Evolutionary conservation across 2,797 vertebrate species (phyloP), one percentile per base, ranked within the genome.

Genomic region (Eremophila alpestris): DNA sequence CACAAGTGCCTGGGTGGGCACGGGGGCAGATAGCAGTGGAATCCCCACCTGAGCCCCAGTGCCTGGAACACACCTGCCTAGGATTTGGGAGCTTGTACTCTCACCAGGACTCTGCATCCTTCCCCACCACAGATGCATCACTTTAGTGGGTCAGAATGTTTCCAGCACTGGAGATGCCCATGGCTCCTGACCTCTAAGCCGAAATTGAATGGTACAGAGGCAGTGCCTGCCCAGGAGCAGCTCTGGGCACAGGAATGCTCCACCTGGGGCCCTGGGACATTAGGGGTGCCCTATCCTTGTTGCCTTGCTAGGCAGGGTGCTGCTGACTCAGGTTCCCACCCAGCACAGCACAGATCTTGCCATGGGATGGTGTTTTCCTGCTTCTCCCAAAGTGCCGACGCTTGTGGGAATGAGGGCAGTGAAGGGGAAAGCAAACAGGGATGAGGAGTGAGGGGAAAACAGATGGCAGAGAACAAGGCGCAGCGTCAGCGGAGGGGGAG

Each of bases 401-500:
- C 89, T 85, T 85, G 95, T 96, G 96, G 90, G 94, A 97, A 94
- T 0, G 0, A 36, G 75, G 74, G 71, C 10, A 40, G 54, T 21
- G 70, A 88, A 93, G 88, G 38, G 88, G 88, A 95, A 95, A 95
- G 90, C 74, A 95, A 96, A 95, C 93, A 96, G 88, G 74, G 90
- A 78, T 8, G 56, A 73, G 73, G 65, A 93, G 45, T 0, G 1
- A 71, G 69, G 56, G 73, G 60, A 93, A 96, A 92, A 86, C 85
- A 90, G 90, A 87, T 27, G 90, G 93, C 93, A 76, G 46, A 79
- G 83, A 56, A 41, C 56, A 86, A 94, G 93, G 64, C 1, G 46
- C 91, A 70, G 79, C 2, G 24, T 94, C 94, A 93, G 91, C 78
- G 2, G 36, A 13, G 32, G 48, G 51, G 83, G 71, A 10, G 8